Base-by-base conservation (phyloP, 1,140 invertebrate genomes). In the Caenorhabditis brenneri region DNA sequence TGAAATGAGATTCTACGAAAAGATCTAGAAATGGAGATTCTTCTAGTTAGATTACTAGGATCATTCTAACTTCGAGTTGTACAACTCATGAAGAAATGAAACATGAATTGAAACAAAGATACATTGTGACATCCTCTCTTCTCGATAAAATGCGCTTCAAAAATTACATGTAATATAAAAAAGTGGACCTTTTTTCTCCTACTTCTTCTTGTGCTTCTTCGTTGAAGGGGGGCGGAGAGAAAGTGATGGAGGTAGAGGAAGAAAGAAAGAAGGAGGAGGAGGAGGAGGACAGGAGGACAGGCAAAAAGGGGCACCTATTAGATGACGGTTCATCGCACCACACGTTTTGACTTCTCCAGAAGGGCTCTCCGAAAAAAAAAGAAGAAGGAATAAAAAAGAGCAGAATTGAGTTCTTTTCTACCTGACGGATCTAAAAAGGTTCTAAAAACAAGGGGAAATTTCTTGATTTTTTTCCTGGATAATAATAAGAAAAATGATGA, bases 101-200 rank as follows among this genome's bases (percentile, higher is more conserved):
- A 74, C n/a, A n/a, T n/a, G 12, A 27, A 27, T 22, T 51, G 46
- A 36, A 55, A 53, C n/a, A 55, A 6, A 19, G 27, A 31, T 9
- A 7, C 12, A 22, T 24, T n/a, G n/a, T n/a, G n/a, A n/a, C n/a
- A n/a, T n/a, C n/a, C n/a, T n/a, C n/a, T 24, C 0, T 39, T 24
- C 65, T 24, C 12, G 65, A 74, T 39, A 10, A 42, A 51, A 27
- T 19, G 27, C 48, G 48, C 79, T 55, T 49, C 46, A 80, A 53
- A 51, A 80, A 53, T 80, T 80, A 53, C 33, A 53, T 53, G 46
- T 51, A 53, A 80, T 80, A 55, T 53, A 55, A 51, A 53, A 51
- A 53, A 80, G 79, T 53, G 79, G 79, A 42, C 79, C 79, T 80
- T 80, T 80, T 39, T 80, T 27, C 36, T 65, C n/a, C 58, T n/a